Percentiles rank a stretch among this genome's conserved stretches.
Conservation (phyloP, 2,888 invertebrate species). For the Dryocosmus kuriphilus region DNA sequence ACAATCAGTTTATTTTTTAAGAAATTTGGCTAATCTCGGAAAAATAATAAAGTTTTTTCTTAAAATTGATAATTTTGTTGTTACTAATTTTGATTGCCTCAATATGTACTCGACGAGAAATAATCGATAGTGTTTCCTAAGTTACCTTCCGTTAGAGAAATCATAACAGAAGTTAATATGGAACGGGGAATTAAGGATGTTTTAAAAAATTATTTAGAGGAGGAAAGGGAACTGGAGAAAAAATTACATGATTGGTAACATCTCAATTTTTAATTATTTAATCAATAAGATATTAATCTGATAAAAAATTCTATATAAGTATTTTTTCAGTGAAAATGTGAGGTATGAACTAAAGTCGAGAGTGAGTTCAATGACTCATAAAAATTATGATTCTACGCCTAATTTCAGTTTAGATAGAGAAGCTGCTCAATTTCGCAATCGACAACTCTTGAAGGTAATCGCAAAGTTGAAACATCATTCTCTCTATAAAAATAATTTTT, state of each 20-base stretch:
- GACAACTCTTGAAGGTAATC: constrained; percentile 68
- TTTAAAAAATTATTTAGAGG: constrained; percentile 51
- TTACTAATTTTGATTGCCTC: background rate
- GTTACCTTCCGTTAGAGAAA: constrained; percentile 23
- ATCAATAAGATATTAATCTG: constrained; percentile 39
- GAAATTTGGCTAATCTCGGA: too few species aligned
- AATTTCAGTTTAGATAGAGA: constrained; percentile 48
- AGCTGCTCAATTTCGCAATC: constrained; percentile 66
- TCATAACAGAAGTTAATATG: constrained; percentile 41
- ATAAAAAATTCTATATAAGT: background rate
- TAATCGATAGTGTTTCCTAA: constrained; percentile 45
- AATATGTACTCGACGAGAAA: constrained; percentile 5
- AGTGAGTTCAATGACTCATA: constrained; percentile 36
- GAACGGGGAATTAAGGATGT: constrained; percentile 44
- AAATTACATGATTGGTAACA: constrained; percentile 60
- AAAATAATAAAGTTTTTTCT: too few species aligned
- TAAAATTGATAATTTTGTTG: background rate
- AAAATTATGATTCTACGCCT: constrained; percentile 46
- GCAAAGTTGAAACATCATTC: background rate
- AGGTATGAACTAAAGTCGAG: constrained; percentile 47
- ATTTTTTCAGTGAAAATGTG: constrained; percentile 56
- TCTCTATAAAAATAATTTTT: background rate
- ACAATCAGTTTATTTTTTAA: too few species aligned
- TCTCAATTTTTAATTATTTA: constrained; percentile 23
- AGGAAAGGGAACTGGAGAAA: constrained; percentile 59